Conservation (phyloP, 2,888 invertebrate genomes). For the Lucinisca nassula region DNA sequence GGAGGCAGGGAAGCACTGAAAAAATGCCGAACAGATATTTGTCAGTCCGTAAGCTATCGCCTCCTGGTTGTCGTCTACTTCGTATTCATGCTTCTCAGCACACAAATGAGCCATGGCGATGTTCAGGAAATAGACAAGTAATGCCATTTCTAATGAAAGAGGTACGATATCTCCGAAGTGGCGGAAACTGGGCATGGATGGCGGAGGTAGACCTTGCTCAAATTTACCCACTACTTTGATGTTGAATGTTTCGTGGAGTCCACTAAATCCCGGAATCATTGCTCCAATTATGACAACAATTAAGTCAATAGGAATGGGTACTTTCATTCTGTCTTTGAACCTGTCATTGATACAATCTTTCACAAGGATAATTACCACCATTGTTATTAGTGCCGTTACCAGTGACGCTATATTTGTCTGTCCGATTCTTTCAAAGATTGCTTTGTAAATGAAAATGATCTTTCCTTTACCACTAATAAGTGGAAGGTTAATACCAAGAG, state of each 20-base stretch:
- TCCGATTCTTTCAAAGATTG: conserved; percentile 90
- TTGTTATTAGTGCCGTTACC: conserved; percentile 91
- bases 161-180: conserved; percentile 51
- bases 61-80: conserved; percentile 87
- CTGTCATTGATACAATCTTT: conserved; percentile 85
- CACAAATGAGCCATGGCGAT: conserved; percentile 86
- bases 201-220: conserved; percentile 80
- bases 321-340: conserved; percentile 77
- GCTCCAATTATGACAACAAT: conserved; percentile 81
- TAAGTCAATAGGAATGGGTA: conserved; percentile 86
- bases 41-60: conserved; percentile 87
- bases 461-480: conserved; percentile 72
- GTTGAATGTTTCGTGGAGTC: conserved; percentile 66
- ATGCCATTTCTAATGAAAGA: conserved; percentile 74
- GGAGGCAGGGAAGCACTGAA: conserved; percentile 87
- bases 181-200: conserved; percentile 67
- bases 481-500: conserved; percentile 70
- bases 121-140: conserved; percentile 80
- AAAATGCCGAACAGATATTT: conserved; percentile 86
- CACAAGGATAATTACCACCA: conserved; percentile 90
- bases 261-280: conserved; percentile 77
- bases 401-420: conserved; percentile 91
- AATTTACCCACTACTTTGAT: conserved; percentile 78
- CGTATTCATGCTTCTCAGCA: conserved; percentile 85
- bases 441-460: conserved; percentile 89